Evolutionary conservation across 2,888 invertebrate genomes (phyloP), one percentile per base, ranked within the genome.

Genomic region (Coleophora deauratella): DNA sequence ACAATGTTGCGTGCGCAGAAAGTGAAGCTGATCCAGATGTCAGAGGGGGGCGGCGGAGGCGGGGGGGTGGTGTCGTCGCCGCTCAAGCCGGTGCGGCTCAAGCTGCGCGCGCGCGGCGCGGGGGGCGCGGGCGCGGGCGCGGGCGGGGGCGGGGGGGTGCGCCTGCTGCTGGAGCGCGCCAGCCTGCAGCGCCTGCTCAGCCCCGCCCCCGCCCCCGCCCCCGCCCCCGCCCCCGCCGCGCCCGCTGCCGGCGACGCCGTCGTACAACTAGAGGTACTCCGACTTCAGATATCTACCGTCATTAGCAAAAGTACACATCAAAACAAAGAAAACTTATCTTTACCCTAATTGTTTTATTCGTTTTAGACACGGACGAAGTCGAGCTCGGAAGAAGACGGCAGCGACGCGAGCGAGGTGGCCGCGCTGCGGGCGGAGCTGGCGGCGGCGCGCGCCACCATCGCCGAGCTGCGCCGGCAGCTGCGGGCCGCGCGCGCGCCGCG

Each of bases 81-180:
- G 21, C 21, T 21, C 3, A 3, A 6, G 21, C 21, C 21, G 21
- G 21, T 21, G 21, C 21, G 21, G 21, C 21, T 21, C 3, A 21
- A 21, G 21, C 3, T 21, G 21, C 21, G 21, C 21, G 21, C 21
- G 21, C 21, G 21, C 21, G 21, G 21, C 21, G 3, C 21, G 21
- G 21, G 21, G 21, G 42, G 21, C 41, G 21, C n/a, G 37, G 41
- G 36, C 36, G 40, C 38, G 33, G 36, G 32, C 35, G 34, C 32
- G 27, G 30, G 37, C 11, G 38, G 33, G 14, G 14, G 39, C 14
- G 21, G 39, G 39, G 42, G 35, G 37, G 35, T 38, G 74, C 31
- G 75, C 86, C 44, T 86, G 54, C 69, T 78, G 55, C 68, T 81
- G 64, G 80, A 85, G 62, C 73, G 75, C 51, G 59, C 59, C 51